These are phyloP conservation scores for Cyrtodaria siliqua DNA, from an alignment of 2,888 invertebrate species.

Conservation along the genomic window DNA sequence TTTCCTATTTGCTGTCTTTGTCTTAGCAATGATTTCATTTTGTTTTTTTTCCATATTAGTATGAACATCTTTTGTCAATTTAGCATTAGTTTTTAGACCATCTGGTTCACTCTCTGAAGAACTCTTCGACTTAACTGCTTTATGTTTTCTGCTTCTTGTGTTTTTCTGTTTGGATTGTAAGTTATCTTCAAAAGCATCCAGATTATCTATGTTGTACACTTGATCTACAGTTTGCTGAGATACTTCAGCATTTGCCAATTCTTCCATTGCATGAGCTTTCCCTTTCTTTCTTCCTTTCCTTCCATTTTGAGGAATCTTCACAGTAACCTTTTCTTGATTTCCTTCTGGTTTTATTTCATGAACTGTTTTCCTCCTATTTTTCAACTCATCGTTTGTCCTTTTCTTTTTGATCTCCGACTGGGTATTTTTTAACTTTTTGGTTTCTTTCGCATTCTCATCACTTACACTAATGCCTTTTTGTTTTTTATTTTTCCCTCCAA, in stretches of 20 bases:
- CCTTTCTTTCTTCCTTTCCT: too few relatives aligned
- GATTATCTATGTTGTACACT: too few relatives aligned
- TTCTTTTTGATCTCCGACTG: conserved; percentile 15
- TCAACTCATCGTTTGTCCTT: conserved; percentile 13
- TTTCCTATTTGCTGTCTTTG: conserved; percentile 7
- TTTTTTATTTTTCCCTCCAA: conserved; percentile 2
- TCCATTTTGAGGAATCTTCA: too few relatives aligned
- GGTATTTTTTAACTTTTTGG: not conserved
- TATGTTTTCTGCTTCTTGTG: too few relatives aligned
- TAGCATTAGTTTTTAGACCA: not conserved
- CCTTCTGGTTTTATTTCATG: conserved; percentile 3
- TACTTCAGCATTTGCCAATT: too few relatives aligned
- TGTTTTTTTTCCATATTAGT: not conserved
- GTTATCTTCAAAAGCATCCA: conserved; percentile 3
- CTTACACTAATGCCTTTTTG: not conserved
- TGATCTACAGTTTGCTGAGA: too few relatives aligned
- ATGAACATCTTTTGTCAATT: not conserved
- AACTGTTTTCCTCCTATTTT: conserved; percentile 20
- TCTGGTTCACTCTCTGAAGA: not conserved
- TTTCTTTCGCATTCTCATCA: not conserved
- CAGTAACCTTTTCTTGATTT: not conserved
- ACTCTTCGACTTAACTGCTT: too few relatives aligned
- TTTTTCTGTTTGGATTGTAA: not conserved
- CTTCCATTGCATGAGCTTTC: too few relatives aligned
- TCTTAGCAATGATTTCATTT: not conserved